Conservation (phyloP, 1,140 invertebrate genomes). For the Metaphire vulgaris region DNA sequence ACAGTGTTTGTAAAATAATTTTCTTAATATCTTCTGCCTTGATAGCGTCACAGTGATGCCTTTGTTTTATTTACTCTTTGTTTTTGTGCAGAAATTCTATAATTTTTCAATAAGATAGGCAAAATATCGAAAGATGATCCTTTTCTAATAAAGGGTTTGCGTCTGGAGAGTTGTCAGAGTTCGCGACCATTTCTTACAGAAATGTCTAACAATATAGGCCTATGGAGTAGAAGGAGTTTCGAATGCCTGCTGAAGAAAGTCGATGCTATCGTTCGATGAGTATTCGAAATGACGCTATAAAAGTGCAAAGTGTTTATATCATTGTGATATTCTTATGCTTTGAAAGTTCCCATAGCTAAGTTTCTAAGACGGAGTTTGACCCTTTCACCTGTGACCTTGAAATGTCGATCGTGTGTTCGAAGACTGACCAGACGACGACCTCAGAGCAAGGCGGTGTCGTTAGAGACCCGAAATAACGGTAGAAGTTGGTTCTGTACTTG, state of each 20-base stretch:
- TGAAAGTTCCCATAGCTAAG: not conserved
- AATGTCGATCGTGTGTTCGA: conserved; percentile 53
- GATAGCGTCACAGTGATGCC: no score
- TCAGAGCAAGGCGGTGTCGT: conserved; percentile 70
- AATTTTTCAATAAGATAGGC: no score
- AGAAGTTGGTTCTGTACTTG: conserved; percentile 43
- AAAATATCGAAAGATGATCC: no score
- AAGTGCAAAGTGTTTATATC: not conserved
- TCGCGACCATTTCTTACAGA: no score
- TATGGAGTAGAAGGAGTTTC: not conserved
- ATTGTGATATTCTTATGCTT: not conserved
- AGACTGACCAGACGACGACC: conserved; percentile 66
- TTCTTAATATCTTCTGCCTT: no score
- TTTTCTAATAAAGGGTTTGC: no score
- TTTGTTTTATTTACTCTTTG: no score
- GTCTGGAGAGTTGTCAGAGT: no score
- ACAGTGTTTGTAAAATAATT: no score
- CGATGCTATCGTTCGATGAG: not conserved
- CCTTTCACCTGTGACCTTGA: not conserved
- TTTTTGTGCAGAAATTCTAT: no score
- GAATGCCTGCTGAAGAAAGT: not conserved
- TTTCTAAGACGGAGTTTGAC: not conserved
- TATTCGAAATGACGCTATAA: no score
- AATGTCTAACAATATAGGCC: not conserved
- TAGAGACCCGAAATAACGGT: conserved; percentile 65